phyloP scores from a whole-genome alignment of 2,797 vertebrate species.

The Melanotaenia boesemani region DNA sequence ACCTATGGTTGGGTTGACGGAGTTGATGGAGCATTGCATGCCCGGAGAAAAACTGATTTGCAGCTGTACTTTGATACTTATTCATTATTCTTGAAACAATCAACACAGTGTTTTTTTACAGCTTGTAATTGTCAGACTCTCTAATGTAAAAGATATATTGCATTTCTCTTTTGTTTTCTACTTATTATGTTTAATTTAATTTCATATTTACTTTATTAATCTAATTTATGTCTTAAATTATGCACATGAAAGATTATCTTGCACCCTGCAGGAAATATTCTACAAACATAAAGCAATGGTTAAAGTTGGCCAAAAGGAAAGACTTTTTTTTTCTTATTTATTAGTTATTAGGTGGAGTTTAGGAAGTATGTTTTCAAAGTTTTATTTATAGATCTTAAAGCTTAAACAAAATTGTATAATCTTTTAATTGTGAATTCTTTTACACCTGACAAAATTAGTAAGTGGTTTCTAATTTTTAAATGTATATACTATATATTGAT shows the following conservation, averaged over 20 bases:
- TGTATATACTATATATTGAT: constrained; percentile 77
- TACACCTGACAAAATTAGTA: constrained; percentile 66
- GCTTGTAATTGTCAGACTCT: constrained; percentile 64
- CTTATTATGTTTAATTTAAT: constrained; percentile 86
- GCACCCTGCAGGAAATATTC: constrained; percentile 74
- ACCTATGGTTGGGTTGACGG: constrained; percentile 67
- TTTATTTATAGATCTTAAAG: constrained; percentile 83
- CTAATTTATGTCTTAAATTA: constrained; percentile 91
- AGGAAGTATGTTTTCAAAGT: constrained; percentile 75
- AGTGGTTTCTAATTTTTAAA: constrained; percentile 59
- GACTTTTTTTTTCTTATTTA: constrained; percentile 82
- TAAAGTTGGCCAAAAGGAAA: constrained; percentile 80
- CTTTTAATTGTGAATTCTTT: constrained; percentile 75
- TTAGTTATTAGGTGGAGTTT: constrained; percentile 75
- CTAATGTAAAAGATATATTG: constrained; percentile 58
- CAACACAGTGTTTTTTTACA: constrained; percentile 61
- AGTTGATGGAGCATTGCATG: constrained; percentile 71
- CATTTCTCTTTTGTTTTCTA: constrained; percentile 69
- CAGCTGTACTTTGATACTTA: constrained; percentile 72
- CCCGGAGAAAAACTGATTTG: constrained; percentile 68
- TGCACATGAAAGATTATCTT: constrained; percentile 80
- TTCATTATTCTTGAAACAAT: constrained; percentile 71
- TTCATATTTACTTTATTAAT: constrained; percentile 84
- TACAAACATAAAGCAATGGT: constrained; percentile 71
- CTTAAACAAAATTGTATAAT: constrained; percentile 76